A percentile compares a stretch with the other conserved stretches of the same genome.
These are phyloP conservation scores for Takifugu bimaculatus DNA, from an alignment of 2,113 vertebrate genomes.

Conservation along the genomic window DNA sequence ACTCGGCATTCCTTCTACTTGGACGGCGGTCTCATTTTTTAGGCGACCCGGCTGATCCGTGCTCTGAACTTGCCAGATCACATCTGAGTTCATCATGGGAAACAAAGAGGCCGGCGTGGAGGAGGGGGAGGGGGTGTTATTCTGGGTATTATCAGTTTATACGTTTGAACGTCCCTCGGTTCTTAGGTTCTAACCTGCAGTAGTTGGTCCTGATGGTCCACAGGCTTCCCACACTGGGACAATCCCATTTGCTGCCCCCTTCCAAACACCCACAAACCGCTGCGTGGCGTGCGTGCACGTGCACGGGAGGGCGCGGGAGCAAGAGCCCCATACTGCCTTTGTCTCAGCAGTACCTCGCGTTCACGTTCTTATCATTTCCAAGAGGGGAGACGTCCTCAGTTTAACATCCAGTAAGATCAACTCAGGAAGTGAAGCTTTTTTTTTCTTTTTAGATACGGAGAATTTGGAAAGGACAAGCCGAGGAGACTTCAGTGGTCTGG, in stretches of 20 bases:
- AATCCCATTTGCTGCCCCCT: slow-evolving; percentile 13
- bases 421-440: slow-evolving; percentile 60
- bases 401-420: slow-evolving; percentile 48
- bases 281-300: not conserved
- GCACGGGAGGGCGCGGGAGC: not conserved
- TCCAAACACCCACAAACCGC: slow-evolving; percentile 15
- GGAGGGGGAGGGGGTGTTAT: not conserved
- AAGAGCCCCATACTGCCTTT: not conserved
- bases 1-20: too few species aligned
- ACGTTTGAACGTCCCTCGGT: too few species aligned
- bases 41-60: too few species aligned
- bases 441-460: too few species aligned
- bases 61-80: too few species aligned
- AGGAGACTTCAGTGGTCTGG: slow-evolving; percentile 1
- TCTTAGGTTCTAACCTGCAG: too few species aligned
- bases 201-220: slow-evolving; percentile 7
- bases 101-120: too few species aligned
- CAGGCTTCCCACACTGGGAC: slow-evolving; percentile 16
- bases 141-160: not conserved
- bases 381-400: slow-evolving; percentile 8
- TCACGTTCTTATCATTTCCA: slow-evolving; percentile 14
- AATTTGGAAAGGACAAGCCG: too few species aligned
- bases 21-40: too few species aligned
- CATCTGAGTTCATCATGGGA: too few species aligned
- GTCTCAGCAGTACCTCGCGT: slow-evolving; percentile 25